phyloP scores from a whole-genome alignment of 2,888 invertebrate genomes.

The Mythimna impura region DNA sequence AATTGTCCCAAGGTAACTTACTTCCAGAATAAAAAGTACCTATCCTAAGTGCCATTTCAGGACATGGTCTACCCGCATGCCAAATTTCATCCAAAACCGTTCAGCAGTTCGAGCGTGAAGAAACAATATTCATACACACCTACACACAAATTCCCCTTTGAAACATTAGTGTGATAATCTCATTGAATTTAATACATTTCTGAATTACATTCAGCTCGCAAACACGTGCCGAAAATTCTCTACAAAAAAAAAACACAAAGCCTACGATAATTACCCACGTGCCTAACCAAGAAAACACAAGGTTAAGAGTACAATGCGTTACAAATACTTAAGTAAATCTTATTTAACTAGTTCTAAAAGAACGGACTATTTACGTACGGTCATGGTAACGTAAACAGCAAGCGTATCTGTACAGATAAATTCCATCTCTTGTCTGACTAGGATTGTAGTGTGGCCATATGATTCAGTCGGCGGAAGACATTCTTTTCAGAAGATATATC shows the following conservation, averaged over 20 bases:
- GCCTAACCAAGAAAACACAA: neutral
- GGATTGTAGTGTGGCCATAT: conserved; percentile 39
- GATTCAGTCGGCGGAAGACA: neutral
- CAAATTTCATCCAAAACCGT: too few species aligned
- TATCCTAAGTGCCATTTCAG: too few species aligned
- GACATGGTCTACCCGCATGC: too few species aligned
- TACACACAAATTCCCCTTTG: too few species aligned
- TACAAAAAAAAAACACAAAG: neutral
- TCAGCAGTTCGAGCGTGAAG: too few species aligned
- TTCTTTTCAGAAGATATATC: neutral
- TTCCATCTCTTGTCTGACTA: conserved; percentile 39
- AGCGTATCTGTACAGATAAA: conserved; percentile 52
- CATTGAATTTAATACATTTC: neutral
- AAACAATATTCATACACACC: too few species aligned
- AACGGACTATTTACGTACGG: neutral
- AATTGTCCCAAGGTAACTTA: too few species aligned
- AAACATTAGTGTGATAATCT: neutral
- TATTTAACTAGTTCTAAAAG: conserved; percentile 16
- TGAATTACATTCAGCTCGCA: too few species aligned
- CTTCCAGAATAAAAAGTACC: too few species aligned
- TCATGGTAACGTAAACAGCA: conserved; percentile 13
- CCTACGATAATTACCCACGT: neutral
- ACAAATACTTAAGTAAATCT: conserved; percentile 2
- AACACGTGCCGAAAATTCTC: neutral
- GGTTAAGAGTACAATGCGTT: conserved; percentile 6